These are phyloP conservation scores for Ceratotherium simum DNA, from an alignment of 2,113 vertebrate genomes.

Conservation along the genomic window DNA sequence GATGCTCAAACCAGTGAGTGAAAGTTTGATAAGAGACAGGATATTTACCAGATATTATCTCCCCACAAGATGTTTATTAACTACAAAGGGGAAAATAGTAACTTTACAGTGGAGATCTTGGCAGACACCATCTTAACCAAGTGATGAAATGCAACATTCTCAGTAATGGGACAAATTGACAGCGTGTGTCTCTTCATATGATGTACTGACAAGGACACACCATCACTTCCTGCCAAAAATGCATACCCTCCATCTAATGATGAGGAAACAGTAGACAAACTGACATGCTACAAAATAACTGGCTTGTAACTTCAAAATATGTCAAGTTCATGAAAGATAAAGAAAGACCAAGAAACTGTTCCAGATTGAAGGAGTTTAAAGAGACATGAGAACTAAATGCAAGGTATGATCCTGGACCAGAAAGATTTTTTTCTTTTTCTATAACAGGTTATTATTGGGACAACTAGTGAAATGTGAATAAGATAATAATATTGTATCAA, in stretches of 20 bases:
- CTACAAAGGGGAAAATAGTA: neutral
- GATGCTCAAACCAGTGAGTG: neutral
- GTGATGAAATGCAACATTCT: neutral
- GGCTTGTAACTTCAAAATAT: neutral
- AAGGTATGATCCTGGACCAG: neutral
- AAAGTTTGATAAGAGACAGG: neutral
- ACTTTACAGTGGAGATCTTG: neutral
- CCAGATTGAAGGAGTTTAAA: neutral
- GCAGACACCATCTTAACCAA: neutral
- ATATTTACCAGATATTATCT: neutral
- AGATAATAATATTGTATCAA: too few relatives aligned
- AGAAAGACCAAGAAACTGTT: neutral
- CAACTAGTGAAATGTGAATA: too few relatives aligned
- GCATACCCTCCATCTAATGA: neutral
- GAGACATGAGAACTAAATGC: neutral
- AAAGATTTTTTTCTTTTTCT: neutral
- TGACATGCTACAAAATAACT: neutral
- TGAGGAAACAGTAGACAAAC: neutral
- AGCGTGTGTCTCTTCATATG: fast-evolving
- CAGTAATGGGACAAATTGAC: neutral
- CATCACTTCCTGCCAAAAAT: neutral
- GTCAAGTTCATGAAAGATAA: neutral
- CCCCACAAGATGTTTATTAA: neutral
- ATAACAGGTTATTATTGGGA: neutral
- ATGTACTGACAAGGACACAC: neutral